A percentile compares a stretch with the other conserved stretches of the same genome.
Conservation (phyloP, 2,888 invertebrate genomes). For the Athalia rosae region DNA sequence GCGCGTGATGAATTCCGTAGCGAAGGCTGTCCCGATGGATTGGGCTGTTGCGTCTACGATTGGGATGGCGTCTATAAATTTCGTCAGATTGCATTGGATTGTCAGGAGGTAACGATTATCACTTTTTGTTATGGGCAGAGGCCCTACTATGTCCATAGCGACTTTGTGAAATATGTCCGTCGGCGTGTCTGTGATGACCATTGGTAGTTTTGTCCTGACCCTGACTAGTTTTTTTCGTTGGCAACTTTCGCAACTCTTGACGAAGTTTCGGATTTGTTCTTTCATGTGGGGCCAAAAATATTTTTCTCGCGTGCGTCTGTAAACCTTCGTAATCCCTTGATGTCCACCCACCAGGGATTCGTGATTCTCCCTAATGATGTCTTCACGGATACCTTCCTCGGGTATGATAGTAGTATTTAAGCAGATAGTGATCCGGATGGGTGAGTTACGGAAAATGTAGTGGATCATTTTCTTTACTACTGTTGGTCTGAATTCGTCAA, state of each 20-base stretch:
- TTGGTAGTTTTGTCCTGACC: conserved; percentile 33
- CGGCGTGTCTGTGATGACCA: conserved; percentile 41
- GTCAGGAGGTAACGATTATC: conserved; percentile 15
- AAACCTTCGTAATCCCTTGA: conserved; percentile 47
- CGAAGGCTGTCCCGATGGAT: not conserved
- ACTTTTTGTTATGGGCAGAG: not conserved
- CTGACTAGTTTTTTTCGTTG: conserved; percentile 39
- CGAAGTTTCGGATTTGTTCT: conserved; percentile 40
- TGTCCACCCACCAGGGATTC: conserved; percentile 46
- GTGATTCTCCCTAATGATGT: conserved; percentile 34
- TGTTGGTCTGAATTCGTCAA: too few species aligned
- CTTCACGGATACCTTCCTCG: not conserved
- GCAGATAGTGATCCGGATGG: not conserved
- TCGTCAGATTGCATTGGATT: conserved; percentile 11
- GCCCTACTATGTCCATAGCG: conserved; percentile 40
- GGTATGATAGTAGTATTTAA: not conserved
- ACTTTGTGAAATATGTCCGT: conserved; percentile 46
- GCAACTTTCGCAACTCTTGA: conserved; percentile 46
- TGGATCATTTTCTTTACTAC: not conserved
- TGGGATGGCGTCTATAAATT: conserved; percentile 16
- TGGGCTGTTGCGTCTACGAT: conserved; percentile 40
- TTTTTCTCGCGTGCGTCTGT: conserved; percentile 7
- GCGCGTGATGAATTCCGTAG: conserved; percentile 23
- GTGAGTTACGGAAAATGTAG: not conserved
- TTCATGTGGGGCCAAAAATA: conserved; percentile 48